phyloP scores from a whole-genome alignment of 2,113 vertebrate species.

The Oreamnos americanus region DNA sequence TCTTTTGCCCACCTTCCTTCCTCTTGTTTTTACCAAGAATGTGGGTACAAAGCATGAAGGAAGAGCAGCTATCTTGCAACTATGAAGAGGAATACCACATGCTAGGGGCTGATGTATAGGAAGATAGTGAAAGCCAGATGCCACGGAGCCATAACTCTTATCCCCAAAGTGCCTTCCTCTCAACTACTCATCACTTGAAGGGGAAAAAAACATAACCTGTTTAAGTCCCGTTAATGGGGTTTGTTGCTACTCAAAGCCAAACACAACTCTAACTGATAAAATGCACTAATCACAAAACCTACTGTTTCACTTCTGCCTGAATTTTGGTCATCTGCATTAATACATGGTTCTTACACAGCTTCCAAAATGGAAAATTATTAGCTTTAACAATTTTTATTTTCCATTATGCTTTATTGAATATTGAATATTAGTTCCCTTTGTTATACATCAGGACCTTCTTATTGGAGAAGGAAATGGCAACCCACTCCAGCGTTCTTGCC shows the following conservation, averaged over 20 bases:
- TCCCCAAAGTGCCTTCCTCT: not conserved
- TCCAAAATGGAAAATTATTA: not conserved
- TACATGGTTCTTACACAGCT: not conserved
- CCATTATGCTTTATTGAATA: not conserved
- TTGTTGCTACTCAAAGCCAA: not conserved
- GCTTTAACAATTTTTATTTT: not conserved
- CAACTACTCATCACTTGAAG: not conserved
- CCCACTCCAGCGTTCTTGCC: too few species aligned
- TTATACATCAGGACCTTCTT: not conserved
- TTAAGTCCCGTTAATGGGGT: not conserved
- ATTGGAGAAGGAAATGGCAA: too few species aligned
- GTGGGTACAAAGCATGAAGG: not conserved
- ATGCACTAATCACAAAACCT: not conserved
- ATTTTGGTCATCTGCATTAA: not conserved
- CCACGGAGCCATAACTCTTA: not conserved
- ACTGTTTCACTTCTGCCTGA: not conserved
- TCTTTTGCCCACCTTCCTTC: not conserved
- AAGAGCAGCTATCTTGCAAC: not conserved
- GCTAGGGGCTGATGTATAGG: not conserved
- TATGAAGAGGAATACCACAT: not conserved
- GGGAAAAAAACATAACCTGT: not conserved
- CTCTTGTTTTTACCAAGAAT: not conserved
- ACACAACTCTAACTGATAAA: not conserved
- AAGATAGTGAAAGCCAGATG: not conserved
- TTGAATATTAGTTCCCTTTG: not conserved